Base-by-base conservation (phyloP, 1,140 invertebrate species). In the Lutraria rhynchaena region DNA sequence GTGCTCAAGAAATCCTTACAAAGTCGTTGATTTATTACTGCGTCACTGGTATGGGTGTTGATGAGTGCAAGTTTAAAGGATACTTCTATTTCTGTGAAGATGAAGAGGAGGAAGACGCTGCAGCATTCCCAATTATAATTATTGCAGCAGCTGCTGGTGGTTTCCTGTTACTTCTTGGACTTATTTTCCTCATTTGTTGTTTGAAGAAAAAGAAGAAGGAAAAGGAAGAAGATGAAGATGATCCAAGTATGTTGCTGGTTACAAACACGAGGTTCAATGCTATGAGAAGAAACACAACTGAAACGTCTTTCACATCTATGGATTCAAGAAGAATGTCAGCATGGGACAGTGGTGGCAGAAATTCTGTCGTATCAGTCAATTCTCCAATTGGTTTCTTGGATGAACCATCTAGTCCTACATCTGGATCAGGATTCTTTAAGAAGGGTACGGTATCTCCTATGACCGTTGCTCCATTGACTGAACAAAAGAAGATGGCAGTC, bases 51-150 rank as follows among this genome's bases (percentile, higher is more conserved):
- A 44, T 65, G 46, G 44, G 41, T 7, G 58, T 65, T 55, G 41
- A 57, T 37, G 78, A 81, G 24, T 81, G 78, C 33, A 51, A 63
- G 17, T 81, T 81, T 81, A 35, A 51, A 24, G 78, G 69, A 35
- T 81, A 63, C 44, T 57, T 81, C 19, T 63, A 81, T 24, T 81
- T 81, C 69, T 81, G 78, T 49, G 7, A 35, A 24, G 46, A 58
- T 22, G 46, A 33, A n/a, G 70, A 61, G 27, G 58, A 73, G 17
- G 44, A 61, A 0, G 22, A 17, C 3, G 37, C 33, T 11, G 37
- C 27, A 2, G 24, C 1, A 29, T 49, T 41, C 9, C 46, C 46
- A 27, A 22, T 67, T 0, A 61, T 46, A 17, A 81, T 81, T 17
- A 51, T 61, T 9, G 78, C 29, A 0, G 58, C 46, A 24, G 69